Conservation (phyloP, 1,140 invertebrate genomes). For the Cyrtorhinus lividipennis region DNA sequence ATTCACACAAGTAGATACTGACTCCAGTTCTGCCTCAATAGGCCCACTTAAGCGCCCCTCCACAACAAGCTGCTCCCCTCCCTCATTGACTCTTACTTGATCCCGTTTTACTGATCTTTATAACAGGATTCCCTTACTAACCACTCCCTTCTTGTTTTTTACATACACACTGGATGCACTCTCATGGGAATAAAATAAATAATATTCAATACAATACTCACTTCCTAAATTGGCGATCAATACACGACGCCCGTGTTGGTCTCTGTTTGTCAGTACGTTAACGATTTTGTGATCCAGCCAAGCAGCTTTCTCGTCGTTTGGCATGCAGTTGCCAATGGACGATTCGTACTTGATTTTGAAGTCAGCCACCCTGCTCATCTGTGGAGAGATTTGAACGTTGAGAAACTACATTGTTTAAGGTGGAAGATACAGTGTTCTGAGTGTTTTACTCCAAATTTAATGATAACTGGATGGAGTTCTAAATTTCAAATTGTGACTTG, state of each 20-base stretch:
- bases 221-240: conserved; percentile 43
- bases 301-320: conserved; percentile 45
- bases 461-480: not conserved
- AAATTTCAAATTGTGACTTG: no score
- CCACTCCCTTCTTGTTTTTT: no score
- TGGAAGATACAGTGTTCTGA: not conserved
- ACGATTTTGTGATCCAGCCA: conserved; percentile 53
- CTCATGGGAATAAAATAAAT: no score
- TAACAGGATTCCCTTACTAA: no score
- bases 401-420: not conserved
- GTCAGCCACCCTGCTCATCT: conserved; percentile 57
- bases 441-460: not conserved
- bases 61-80: no score
- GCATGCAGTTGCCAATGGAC: conserved; percentile 44
- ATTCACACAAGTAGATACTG: no score
- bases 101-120: no score
- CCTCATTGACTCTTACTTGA: no score
- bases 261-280: conserved; percentile 52
- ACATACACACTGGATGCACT: no score
- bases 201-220: conserved; percentile 24
- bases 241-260: conserved; percentile 48
- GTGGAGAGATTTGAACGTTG: conserved; percentile 24
- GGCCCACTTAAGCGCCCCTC: no score
- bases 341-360: conserved; percentile 53
- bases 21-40: no score